Conservation (phyloP, 2,888 invertebrate genomes). For the Atherix ibis region DNA sequence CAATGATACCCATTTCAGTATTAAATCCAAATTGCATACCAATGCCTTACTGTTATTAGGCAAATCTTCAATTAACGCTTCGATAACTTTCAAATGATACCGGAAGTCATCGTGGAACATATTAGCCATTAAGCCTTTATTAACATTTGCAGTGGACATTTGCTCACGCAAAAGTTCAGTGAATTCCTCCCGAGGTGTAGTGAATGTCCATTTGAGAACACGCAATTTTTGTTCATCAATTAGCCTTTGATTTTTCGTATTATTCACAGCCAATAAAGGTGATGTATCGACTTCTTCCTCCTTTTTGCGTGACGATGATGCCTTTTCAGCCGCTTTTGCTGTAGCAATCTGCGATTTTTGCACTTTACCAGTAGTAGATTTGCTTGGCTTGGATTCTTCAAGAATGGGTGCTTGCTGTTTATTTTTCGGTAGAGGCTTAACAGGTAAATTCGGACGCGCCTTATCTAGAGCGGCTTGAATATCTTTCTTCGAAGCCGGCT, state of each 20-base stretch:
- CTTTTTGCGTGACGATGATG: slow-evolving; percentile 49
- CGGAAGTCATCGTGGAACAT: slow-evolving; percentile 94
- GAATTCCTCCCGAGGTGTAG: slow-evolving; percentile 84
- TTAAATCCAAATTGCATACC: slow-evolving; percentile 80
- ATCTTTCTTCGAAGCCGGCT: slow-evolving; percentile 59
- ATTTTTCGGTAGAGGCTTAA: slow-evolving; percentile 56
- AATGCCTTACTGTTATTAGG: slow-evolving; percentile 62
- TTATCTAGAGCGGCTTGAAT: slow-evolving; percentile 73
- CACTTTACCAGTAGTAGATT: slow-evolving; percentile 35
- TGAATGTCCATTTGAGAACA: slow-evolving; percentile 90
- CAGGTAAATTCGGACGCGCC: slow-evolving; percentile 65
- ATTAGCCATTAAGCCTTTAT: slow-evolving; percentile 69
- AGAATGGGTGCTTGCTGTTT: slow-evolving; percentile 37
- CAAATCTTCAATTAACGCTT: slow-evolving; percentile 71
- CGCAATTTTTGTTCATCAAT: slow-evolving; percentile 90
- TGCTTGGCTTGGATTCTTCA: slow-evolving; percentile 40
- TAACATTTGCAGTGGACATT: slow-evolving; percentile 76
- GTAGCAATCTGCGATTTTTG: slow-evolving; percentile 14
- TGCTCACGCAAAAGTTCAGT: slow-evolving; percentile 80
- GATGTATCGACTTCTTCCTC: slow-evolving; percentile 71
- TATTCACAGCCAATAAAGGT: slow-evolving; percentile 64
- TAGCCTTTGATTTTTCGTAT: slow-evolving; percentile 79
- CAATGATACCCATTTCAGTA: slow-evolving; percentile 91
- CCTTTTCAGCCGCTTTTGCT: slow-evolving; percentile 18
- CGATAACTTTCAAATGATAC: slow-evolving; percentile 89